A percentile compares a stretch with the other conserved stretches of the same genome.
Conservation (phyloP, 1,140 invertebrate genomes). For the Cherax destructor region DNA sequence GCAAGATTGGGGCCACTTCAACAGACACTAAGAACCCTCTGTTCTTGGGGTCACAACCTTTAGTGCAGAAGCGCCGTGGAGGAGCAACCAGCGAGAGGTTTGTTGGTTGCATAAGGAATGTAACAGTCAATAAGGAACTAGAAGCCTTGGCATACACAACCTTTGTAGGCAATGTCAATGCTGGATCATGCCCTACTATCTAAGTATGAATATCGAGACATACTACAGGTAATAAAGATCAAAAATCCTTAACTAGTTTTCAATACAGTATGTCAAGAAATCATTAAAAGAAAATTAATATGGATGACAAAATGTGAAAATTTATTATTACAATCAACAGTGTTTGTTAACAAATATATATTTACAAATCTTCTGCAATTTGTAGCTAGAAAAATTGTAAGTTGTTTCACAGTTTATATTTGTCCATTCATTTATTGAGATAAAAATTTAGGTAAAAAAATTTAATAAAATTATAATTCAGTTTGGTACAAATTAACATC, state of each 20-base stretch:
- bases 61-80: constrained; percentile 77
- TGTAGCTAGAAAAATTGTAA: too few relatives aligned
- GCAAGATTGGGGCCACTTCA: constrained; percentile 80
- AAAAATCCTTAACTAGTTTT: too few relatives aligned
- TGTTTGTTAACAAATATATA: not conserved
- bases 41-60: constrained; percentile 91
- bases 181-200: constrained; percentile 63
- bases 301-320: not conserved
- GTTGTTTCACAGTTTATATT: not conserved
- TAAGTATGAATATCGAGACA: not conserved
- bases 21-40: constrained; percentile 90
- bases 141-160: constrained; percentile 53
- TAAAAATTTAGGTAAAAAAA: not conserved
- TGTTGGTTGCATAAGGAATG: constrained; percentile 82
- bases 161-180: constrained; percentile 61
- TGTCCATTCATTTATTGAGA: not conserved
- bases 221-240: too few relatives aligned
- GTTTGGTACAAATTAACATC: not conserved
- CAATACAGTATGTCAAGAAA: not conserved
- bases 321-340: not conserved
- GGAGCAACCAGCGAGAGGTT: constrained; percentile 81
- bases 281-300: not conserved
- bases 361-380: not conserved
- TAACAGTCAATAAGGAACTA: constrained; percentile 46
- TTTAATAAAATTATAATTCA: not conserved